Evolutionary conservation across 2,113 vertebrate species (phyloP).

Genomic region (Etheostoma cragini): DNA sequence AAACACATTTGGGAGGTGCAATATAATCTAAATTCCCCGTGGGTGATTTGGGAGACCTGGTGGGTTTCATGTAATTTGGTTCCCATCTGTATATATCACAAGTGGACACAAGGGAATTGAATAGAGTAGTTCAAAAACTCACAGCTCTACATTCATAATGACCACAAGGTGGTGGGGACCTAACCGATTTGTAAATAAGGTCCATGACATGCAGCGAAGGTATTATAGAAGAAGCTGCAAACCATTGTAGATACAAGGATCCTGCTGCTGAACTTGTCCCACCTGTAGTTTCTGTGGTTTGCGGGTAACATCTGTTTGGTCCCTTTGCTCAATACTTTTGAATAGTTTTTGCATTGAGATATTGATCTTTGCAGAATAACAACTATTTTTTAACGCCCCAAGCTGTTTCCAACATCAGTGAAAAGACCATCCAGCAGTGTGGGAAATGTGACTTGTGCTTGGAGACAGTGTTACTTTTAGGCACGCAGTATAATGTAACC

Average conservation of each 20-base stretch:
- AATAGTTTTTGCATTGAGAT: not conserved
- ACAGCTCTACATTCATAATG: not conserved
- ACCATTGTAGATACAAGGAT: not conserved
- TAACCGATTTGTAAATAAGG: not conserved
- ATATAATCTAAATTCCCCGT: no score
- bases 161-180: not conserved
- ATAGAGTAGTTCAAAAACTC: not conserved
- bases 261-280: not conserved
- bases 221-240: not conserved
- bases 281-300: not conserved
- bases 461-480: not conserved
- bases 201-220: not conserved
- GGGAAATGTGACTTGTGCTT: constrained; percentile 4
- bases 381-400: constrained; percentile 25
- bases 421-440: constrained; percentile 58
- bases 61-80: no score
- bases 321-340: not conserved
- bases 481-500: not conserved
- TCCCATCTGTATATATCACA: no score
- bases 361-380: not conserved
- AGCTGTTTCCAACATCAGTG: constrained; percentile 35
- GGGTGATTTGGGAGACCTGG: not conserved
- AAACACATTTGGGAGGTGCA: no score
- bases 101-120: not conserved
- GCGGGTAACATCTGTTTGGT: not conserved